A percentile compares a stretch with the other conserved stretches of the same genome.
These are phyloP conservation scores for Creontiades dilutus DNA, from an alignment of 2,888 invertebrate species.

Conservation along the genomic window DNA sequence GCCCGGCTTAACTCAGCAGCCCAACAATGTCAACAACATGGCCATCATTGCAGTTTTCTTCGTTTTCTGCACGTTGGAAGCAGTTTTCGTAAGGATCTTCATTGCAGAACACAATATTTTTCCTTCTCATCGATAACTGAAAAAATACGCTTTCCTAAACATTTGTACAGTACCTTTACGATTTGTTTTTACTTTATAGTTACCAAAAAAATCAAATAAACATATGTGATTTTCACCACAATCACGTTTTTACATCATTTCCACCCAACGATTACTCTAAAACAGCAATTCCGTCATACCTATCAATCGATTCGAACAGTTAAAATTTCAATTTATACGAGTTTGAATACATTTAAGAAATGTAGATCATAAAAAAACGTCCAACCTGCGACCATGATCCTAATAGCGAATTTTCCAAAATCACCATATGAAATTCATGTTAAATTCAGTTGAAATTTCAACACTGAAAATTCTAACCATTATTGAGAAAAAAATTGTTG, in stretches of 20 bases:
- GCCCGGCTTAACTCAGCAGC: constrained; percentile 51
- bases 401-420: too few relatives aligned
- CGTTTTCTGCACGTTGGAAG: constrained; percentile 74
- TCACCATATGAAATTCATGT: too few relatives aligned
- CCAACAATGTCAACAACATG: constrained; percentile 72
- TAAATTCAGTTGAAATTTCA: too few relatives aligned
- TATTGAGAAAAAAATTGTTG: too few relatives aligned
- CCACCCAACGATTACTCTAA: not conserved
- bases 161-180: constrained; percentile 42
- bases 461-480: too few relatives aligned
- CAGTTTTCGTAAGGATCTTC: constrained; percentile 73
- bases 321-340: too few relatives aligned
- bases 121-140: constrained; percentile 43
- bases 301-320: too few relatives aligned
- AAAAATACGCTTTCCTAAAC: constrained; percentile 47
- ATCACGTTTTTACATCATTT: not conserved
- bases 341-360: too few relatives aligned
- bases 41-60: constrained; percentile 73
- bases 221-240: constrained; percentile 40
- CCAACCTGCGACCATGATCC: too few relatives aligned
- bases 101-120: constrained; percentile 71
- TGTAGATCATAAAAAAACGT: too few relatives aligned
- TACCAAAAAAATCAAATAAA: constrained; percentile 65
- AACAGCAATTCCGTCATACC: too few relatives aligned
- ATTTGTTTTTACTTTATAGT: constrained; percentile 55